A percentile compares a stretch with the other conserved stretches of the same genome.
These are phyloP conservation scores for Platichthys flesus DNA, from an alignment of 2,113 vertebrate species.

Conservation along the genomic window DNA sequence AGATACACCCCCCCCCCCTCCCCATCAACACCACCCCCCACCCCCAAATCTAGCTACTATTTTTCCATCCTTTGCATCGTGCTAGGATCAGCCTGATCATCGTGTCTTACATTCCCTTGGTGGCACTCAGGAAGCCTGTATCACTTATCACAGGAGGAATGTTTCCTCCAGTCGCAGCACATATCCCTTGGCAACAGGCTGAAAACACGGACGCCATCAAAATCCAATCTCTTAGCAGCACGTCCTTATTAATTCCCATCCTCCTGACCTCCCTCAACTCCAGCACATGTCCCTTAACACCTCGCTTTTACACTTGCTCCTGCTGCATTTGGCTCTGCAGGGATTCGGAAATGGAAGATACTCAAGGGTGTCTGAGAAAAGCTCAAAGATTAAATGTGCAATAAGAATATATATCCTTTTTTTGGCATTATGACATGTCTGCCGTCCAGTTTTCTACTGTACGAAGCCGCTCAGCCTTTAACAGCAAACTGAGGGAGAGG, in stretches of 20 bases:
- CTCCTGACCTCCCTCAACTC: slow-evolving; percentile 27
- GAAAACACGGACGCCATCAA: slow-evolving; percentile 36
- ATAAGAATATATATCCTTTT: neutral
- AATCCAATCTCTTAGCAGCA: slow-evolving; percentile 27
- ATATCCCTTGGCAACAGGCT: slow-evolving; percentile 32
- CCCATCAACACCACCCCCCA: no score
- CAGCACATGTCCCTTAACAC: neutral
- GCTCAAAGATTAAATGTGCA: neutral
- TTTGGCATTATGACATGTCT: neutral
- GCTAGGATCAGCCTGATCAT: slow-evolving; percentile 57
- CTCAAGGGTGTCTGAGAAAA: neutral
- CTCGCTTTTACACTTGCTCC: neutral
- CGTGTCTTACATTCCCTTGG: slow-evolving; percentile 53
- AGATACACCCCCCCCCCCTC: slow-evolving; percentile 9
- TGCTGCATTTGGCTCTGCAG: neutral
- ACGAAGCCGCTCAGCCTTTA: neutral
- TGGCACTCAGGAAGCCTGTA: slow-evolving; percentile 53
- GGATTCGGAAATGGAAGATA: neutral
- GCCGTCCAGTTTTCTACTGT: neutral
- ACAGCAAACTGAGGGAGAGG: slow-evolving; percentile 17
- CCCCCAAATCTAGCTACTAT: slow-evolving; percentile 24
- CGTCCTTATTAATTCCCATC: slow-evolving; percentile 34
- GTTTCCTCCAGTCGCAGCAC: slow-evolving; percentile 35
- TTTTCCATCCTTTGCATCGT: slow-evolving; percentile 44
- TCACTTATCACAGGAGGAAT: slow-evolving; percentile 61